Evolutionary conservation across 2,888 invertebrate genomes (phyloP).

Genomic region (Nomada ferruginata): DNA sequence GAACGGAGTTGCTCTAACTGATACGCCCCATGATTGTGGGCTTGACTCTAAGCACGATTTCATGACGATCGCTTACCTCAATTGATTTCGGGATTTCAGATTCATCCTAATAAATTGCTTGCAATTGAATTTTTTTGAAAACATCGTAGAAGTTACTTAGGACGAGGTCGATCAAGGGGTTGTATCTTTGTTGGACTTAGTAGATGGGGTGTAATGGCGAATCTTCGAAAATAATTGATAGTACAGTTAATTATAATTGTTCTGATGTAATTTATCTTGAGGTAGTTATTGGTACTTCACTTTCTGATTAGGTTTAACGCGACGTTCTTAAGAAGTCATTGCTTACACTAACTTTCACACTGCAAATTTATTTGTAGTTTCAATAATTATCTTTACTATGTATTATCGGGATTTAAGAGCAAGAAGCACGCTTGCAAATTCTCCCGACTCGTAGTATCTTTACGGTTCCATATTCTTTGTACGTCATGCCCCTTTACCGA

Average conservation of each 20-base stretch:
- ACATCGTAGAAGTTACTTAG: not conserved
- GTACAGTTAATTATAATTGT: too few species aligned
- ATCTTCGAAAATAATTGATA: too few species aligned
- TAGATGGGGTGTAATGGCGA: not conserved
- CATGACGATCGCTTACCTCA: slow-evolving; percentile 1
- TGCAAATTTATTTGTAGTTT: too few species aligned
- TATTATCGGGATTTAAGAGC: not conserved
- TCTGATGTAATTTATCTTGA: too few species aligned
- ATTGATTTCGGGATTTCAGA: not conserved
- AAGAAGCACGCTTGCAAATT: not conserved
- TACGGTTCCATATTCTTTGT: not conserved
- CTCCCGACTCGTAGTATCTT: slow-evolving; percentile 9
- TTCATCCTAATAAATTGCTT: not conserved
- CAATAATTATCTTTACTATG: too few species aligned
- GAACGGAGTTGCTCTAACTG: slow-evolving; percentile 52
- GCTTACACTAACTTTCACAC: too few species aligned
- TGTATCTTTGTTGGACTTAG: not conserved
- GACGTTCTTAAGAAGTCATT: too few species aligned
- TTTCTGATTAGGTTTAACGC: too few species aligned
- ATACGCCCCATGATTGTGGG: slow-evolving; percentile 51
- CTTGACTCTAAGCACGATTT: slow-evolving; percentile 35
- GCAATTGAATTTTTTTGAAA: not conserved
- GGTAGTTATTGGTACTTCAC: too few species aligned
- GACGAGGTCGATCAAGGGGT: not conserved
- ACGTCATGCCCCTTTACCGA: not conserved